phyloP scores from a whole-genome alignment of 2,888 invertebrate species.

The Nomada flava region DNA sequence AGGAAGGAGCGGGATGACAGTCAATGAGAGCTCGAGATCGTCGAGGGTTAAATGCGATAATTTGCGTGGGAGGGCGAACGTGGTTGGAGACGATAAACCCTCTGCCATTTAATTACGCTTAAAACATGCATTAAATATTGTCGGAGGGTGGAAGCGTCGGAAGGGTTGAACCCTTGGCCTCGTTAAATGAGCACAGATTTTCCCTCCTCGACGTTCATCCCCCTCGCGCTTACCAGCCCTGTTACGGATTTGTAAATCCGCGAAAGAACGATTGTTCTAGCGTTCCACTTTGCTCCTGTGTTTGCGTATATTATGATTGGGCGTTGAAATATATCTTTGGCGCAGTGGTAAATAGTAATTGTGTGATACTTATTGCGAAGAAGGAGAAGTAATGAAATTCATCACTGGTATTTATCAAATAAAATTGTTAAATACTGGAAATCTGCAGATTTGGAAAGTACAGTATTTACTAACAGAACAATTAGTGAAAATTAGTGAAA shows the following conservation, averaged over 20 bases:
- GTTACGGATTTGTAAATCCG: constrained; percentile 63
- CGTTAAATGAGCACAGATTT: constrained; percentile 79
- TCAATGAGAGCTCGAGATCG: constrained; percentile 52
- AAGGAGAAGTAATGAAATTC: neutral
- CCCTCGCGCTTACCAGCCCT: constrained; percentile 37
- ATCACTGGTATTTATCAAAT: neutral
- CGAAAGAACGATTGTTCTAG: constrained; percentile 35
- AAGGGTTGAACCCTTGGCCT: constrained; percentile 80
- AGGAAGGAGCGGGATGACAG: constrained; percentile 57
- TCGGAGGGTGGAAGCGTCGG: constrained; percentile 78
- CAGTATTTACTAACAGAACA: no score
- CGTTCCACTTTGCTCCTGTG: constrained; percentile 13
- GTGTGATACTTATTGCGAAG: neutral
- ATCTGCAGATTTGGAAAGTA: no score
- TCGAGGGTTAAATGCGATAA: constrained; percentile 82
- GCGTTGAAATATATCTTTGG: neutral
- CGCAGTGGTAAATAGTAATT: neutral
- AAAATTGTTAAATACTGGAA: no score
- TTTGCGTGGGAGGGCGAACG: constrained; percentile 81
- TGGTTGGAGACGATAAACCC: constrained; percentile 77
- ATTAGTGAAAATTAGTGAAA: no score
- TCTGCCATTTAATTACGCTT: constrained; percentile 83
- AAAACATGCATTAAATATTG: constrained; percentile 84
- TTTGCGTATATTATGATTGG: constrained; percentile 1
- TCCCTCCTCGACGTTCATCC: constrained; percentile 60